Base-by-base conservation (phyloP, 1,140 invertebrate genomes). In the Saccostrea echinata region DNA sequence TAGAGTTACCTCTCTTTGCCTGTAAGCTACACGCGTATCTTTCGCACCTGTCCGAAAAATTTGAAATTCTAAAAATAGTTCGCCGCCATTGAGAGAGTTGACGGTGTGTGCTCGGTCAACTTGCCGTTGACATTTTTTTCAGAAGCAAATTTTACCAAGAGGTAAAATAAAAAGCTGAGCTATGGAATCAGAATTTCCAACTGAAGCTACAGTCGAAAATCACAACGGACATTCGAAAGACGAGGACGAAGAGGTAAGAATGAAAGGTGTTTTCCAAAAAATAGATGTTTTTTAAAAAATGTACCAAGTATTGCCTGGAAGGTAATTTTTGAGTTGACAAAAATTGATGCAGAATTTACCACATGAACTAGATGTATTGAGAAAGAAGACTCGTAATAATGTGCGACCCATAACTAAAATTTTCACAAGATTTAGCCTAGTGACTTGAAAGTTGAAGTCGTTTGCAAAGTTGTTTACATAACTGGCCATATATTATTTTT, bases 21-120 rank as follows among this genome's bases (percentile, higher is more conserved):
- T 33, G 24, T 33, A 30, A 8, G 68, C 16, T 12, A 76, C 33
- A 76, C 27, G 55, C 18, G 6, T 21, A 3, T 76, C n/a, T 21
- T 61, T 76, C 30, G 68, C 68, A 76, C 68, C 68, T 76, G 68
- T 76, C 68, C 68, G 68, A 76, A 76, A 61, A 76, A 76, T 76
- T 76, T 76, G 27, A 76, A 76, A 33, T 13, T 76, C 68, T 76
- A 76, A 30, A 76, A 76, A 76, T 76, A 76, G 68, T 12, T 27
- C 27, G 68, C 68, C 68, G 68, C 68, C 68, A 76, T 76, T 76
- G 68, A 76, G 68, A 76, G 68, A 30, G 68, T 76, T 76, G 68
- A 76, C 68, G 68, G 68, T 76, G 68, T 30, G 57, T 64, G 57
- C 24, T 33, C 24, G 68, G 68, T 30, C 30, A 76, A 76, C 68